Percentiles rank a stretch among this genome's conserved stretches.
phyloP scores from a whole-genome alignment of 2,797 vertebrate species.

The Clarias platycephalus region DNA sequence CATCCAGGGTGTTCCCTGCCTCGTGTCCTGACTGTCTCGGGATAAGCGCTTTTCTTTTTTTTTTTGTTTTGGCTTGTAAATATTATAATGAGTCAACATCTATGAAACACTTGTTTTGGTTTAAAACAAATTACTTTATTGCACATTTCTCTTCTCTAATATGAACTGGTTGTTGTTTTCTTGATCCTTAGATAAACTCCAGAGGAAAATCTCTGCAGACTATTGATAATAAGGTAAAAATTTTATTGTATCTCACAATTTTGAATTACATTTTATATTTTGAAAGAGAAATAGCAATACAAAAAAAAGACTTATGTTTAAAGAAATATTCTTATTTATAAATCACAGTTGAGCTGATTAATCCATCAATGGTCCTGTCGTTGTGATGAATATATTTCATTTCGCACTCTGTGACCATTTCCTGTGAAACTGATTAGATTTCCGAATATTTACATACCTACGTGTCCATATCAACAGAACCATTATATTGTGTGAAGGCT shows the following conservation, averaged over 20 bases:
- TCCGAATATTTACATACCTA: neutral
- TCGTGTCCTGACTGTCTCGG: no score
- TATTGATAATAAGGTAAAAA: no score
- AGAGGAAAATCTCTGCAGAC: no score
- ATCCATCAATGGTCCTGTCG: neutral
- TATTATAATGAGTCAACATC: neutral
- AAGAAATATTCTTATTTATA: neutral
- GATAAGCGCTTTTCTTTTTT: no score
- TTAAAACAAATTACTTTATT: neutral
- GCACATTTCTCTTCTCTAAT: no score
- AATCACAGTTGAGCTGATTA: neutral
- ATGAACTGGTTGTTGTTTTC: no score
- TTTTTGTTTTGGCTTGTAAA: neutral
- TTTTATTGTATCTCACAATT: neutral
- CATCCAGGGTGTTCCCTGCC: no score
- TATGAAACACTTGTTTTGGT: neutral
- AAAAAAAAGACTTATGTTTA: no score
- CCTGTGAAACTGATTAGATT: neutral
- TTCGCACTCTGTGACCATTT: neutral
- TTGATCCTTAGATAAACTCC: no score
- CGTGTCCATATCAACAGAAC: slow-evolving; percentile 4
- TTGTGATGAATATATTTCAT: neutral
- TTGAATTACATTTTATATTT: neutral
- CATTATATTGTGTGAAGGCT: neutral
- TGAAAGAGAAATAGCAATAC: neutral